Base-by-base conservation (phyloP, 2,888 invertebrate species). In the Heliconius cydno region DNA sequence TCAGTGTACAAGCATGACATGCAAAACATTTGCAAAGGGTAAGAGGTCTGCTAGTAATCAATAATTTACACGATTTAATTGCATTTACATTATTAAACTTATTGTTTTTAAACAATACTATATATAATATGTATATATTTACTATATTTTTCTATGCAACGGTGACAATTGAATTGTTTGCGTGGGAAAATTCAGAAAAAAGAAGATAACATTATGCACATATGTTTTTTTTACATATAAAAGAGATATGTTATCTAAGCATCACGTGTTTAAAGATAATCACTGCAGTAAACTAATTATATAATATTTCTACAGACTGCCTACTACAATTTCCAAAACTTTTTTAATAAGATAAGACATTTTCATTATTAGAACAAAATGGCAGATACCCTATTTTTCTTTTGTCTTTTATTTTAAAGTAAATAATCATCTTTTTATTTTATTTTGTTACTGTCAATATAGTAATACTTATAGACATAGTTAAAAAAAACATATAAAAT, bases 111-210 rank as follows among this genome's bases (percentile, higher is more conserved):
- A 22, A 3, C 22, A 57, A 22, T 57, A 57, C 15, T 9, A 57
- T 57, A 7, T 57, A 57, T 57, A 57, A 9, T 9, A 57, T 57
- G 2, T n/a, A 57, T 57, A 57, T 57, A 22, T 57, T 63, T 63
- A 22, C 25, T 3, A 63, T 60, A 60, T 12, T 63, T 60, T 3
- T 65, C 65, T 28, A 25, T 28, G 6, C 15, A 28, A 65, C 13
- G 63, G 28, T 65, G 15, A 65, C 65, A 65, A 65, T 65, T 25
- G 10, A 28, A 25, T 65, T 28, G 65, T 28, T 65, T 65, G 65
- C 65, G 65, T 65, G 65, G 65, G 65, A 65, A 65, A 65, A 15
- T 65, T 65, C 3, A 13, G 13, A 65, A 63, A 63, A 63, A 63
- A n/a, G 12, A 65, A 65, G 63, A 65, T 28, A 65, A 25, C 60